Evolutionary conservation across 2,113 vertebrate species (phyloP).

Genomic region (Triplophysa dalaica): DNA sequence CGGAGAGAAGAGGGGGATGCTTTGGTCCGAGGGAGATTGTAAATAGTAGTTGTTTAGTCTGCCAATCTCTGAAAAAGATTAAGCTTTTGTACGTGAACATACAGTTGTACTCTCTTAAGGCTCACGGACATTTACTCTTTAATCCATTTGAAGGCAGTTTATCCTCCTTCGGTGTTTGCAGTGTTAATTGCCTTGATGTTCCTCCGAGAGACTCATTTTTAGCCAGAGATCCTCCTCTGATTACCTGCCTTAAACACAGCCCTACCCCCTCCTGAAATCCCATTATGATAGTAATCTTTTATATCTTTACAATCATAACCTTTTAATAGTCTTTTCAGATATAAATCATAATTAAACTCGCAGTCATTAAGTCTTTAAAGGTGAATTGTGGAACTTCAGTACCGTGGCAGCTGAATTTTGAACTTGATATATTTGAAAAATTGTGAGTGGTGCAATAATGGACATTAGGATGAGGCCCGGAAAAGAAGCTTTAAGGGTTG

Average conservation of each 20-base stretch:
- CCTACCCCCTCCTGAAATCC: neutral
- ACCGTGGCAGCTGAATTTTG: too few species aligned
- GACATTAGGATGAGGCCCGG: too few species aligned
- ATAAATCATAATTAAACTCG: constrained; percentile 31
- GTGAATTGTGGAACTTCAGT: constrained; percentile 8
- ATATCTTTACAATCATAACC: constrained; percentile 20
- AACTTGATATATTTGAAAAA: neutral
- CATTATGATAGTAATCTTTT: constrained; percentile 21
- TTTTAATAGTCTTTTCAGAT: constrained; percentile 33
- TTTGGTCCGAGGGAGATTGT: neutral
- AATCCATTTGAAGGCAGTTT: constrained; percentile 16
- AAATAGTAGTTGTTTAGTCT: neutral
- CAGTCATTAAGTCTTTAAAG: neutral
- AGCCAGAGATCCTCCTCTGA: neutral
- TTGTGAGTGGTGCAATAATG: too few species aligned
- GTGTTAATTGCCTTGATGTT: constrained; percentile 21
- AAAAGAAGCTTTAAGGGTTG: too few species aligned
- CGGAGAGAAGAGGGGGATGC: neutral
- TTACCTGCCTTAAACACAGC: neutral
- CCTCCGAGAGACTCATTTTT: neutral
- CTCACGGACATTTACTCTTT: constrained; percentile 58
- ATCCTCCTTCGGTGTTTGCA: neutral
- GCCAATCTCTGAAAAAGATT: neutral
- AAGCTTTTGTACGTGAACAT: constrained; percentile 49
- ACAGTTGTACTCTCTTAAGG: constrained; percentile 61